Percentiles rank a stretch among this genome's conserved stretches.
phyloP scores from a whole-genome alignment of 2,113 vertebrate species.

The Chamaea fasciata region DNA sequence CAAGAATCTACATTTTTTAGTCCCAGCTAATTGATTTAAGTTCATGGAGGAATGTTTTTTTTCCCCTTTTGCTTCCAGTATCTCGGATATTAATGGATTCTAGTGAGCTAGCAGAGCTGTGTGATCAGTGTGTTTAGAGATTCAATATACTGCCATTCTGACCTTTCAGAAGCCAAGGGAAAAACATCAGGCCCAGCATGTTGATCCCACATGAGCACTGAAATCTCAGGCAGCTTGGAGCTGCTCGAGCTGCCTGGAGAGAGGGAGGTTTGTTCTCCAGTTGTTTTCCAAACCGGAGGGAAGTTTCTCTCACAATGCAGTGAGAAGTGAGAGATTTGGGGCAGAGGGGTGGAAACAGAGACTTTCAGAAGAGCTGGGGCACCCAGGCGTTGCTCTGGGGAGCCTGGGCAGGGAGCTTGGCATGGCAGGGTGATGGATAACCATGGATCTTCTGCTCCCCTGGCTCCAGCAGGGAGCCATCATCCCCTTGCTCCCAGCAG shows the following conservation, averaged over 20 bases:
- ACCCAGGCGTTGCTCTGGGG: background rate
- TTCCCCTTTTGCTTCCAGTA: background rate
- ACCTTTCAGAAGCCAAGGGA: constrained; percentile 48
- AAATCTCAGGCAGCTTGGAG: constrained; percentile 3
- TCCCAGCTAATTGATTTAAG: constrained; percentile 63
- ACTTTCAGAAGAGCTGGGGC: background rate
- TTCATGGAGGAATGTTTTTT: constrained; percentile 39
- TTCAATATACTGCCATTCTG: constrained; percentile 43
- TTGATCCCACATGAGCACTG: background rate
- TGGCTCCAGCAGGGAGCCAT: background rate
- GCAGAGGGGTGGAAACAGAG: background rate
- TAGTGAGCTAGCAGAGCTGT: constrained; percentile 45
- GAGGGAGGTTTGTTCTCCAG: background rate
- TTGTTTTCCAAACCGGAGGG: background rate
- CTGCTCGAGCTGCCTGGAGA: background rate
- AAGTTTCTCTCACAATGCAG: background rate
- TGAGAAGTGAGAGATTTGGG: background rate
- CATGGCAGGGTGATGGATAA: background rate
- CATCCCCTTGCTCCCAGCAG: background rate
- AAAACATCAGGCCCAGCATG: constrained; percentile 20
- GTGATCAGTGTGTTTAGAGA: constrained; percentile 57
- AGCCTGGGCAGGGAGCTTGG: background rate
- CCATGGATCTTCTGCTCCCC: background rate
- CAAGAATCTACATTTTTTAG: constrained; percentile 56
- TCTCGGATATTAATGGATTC: constrained; percentile 62